These are phyloP conservation scores for Delphinapterus leucas DNA, from an alignment of 2,113 vertebrate species.

Conservation along the genomic window DNA sequence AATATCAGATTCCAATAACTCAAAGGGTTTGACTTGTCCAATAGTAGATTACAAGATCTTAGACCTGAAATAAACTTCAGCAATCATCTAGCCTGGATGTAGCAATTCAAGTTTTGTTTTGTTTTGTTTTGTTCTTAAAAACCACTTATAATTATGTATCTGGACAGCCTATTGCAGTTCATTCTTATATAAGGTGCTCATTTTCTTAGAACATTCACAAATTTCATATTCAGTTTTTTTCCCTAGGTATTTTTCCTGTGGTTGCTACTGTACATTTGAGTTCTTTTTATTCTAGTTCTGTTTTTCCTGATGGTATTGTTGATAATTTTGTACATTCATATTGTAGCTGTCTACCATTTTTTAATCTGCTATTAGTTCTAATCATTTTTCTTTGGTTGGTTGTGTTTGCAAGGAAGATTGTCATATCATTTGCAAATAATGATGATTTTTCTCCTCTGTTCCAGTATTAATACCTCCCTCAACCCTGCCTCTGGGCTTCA, in stretches of 20 bases:
- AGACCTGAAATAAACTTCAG: constrained; percentile 6
- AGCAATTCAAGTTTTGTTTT: background rate
- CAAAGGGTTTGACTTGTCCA: background rate
- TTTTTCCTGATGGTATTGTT: background rate
- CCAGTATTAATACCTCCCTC: background rate
- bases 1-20: constrained; percentile 19
- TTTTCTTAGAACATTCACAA: background rate
- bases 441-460: background rate
- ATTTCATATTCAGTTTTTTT: background rate
- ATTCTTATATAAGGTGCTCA: background rate
- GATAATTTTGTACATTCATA: background rate
- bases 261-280: background rate
- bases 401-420: background rate
- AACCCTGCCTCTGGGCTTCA: background rate
- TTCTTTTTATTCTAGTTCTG: background rate
- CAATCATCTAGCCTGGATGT: background rate
- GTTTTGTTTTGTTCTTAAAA: background rate
- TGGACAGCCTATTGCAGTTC: accelerated
- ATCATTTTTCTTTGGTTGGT: background rate
- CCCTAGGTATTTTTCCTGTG: background rate
- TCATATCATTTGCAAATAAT: background rate
- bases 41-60: background rate
- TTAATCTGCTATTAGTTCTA: background rate
- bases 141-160: background rate
- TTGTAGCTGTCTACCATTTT: background rate